A percentile compares a stretch with the other conserved stretches of the same genome.
phyloP scores from a whole-genome alignment of 2,888 invertebrate species.

The Tinea trinotella region DNA sequence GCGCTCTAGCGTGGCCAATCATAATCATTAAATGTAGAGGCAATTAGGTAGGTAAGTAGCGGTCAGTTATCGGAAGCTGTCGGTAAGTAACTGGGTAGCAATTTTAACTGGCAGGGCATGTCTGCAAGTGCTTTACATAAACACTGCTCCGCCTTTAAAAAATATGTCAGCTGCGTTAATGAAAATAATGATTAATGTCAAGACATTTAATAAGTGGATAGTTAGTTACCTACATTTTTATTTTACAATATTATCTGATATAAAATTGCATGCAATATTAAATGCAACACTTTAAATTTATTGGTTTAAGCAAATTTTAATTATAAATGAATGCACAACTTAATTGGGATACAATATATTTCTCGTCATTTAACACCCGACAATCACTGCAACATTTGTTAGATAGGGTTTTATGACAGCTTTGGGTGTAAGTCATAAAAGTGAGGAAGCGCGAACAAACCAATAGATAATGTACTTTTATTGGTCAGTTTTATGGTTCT shows the following conservation, averaged over 20 bases:
- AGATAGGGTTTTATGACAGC: slow-evolving; percentile 47
- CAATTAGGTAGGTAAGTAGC: slow-evolving; percentile 53
- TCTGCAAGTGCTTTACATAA: slow-evolving; percentile 42
- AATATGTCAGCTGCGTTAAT: slow-evolving; percentile 34
- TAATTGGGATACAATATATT: slow-evolving; percentile 14
- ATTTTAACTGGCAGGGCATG: slow-evolving; percentile 5
- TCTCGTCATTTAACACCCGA: slow-evolving; percentile 25
- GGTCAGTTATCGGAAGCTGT: slow-evolving; percentile 35
- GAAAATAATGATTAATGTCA: slow-evolving; percentile 17
- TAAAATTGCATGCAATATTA: neutral
- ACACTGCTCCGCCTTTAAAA: slow-evolving; percentile 45
- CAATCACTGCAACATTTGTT: slow-evolving; percentile 29
- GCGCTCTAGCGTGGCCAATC: slow-evolving; percentile 31
- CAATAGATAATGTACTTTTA: slow-evolving; percentile 72
- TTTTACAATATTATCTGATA: neutral
- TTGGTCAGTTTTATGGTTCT: slow-evolving; percentile 67
- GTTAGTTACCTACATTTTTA: slow-evolving; percentile 4
- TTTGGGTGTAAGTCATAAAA: slow-evolving; percentile 53
- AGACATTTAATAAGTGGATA: slow-evolving; percentile 2
- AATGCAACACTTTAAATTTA: neutral
- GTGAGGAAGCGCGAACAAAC: slow-evolving; percentile 64
- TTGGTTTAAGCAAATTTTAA: neutral
- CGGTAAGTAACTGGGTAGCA: slow-evolving; percentile 18
- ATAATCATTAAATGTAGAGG: slow-evolving; percentile 43
- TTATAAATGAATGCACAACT: neutral